A percentile compares a stretch with the other conserved stretches of the same genome.
These are phyloP conservation scores for Agraylea sexmaculata DNA, from an alignment of 1,140 invertebrate species.

Conservation along the genomic window DNA sequence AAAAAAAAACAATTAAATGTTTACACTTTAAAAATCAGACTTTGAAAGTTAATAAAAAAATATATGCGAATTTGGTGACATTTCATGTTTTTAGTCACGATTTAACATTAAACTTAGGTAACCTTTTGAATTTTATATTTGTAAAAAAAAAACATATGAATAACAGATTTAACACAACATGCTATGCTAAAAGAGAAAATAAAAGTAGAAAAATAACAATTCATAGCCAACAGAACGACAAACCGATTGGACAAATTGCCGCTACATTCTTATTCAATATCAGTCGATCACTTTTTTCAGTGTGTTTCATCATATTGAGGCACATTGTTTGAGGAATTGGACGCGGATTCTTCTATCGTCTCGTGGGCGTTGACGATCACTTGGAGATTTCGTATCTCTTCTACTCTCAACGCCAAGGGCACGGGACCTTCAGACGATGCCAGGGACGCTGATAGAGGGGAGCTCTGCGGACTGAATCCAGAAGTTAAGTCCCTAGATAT, in stretches of 20 bases:
- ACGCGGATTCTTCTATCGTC: slow-evolving; percentile 16
- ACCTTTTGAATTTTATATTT: too few species aligned
- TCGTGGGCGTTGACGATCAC: slow-evolving; percentile 20
- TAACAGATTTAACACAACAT: too few species aligned
- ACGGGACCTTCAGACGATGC: slow-evolving; percentile 42
- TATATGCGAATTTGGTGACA: too few species aligned
- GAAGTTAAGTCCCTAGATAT: slow-evolving; percentile 19
- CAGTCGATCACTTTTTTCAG: too few species aligned
- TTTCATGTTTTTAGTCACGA: too few species aligned
- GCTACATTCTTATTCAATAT: too few species aligned
- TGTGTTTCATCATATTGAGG: slow-evolving; percentile 15
- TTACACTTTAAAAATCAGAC: neutral
- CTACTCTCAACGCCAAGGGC: slow-evolving; percentile 14
- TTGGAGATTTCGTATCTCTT: slow-evolving; percentile 21
- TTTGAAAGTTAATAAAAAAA: too few species aligned
- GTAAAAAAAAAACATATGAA: too few species aligned
- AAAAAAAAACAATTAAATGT: neutral
- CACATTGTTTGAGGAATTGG: slow-evolving; percentile 16
- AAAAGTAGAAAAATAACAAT: neutral
- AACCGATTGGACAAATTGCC: too few species aligned
- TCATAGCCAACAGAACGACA: neutral
- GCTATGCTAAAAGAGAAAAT: too few species aligned
- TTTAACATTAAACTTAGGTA: too few species aligned
- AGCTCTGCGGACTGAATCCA: slow-evolving; percentile 30
- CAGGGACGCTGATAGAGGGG: slow-evolving; percentile 41